Evolutionary conservation across 1,140 invertebrate genomes (phyloP).

Genomic region (Druon quercuslanigerum): DNA sequence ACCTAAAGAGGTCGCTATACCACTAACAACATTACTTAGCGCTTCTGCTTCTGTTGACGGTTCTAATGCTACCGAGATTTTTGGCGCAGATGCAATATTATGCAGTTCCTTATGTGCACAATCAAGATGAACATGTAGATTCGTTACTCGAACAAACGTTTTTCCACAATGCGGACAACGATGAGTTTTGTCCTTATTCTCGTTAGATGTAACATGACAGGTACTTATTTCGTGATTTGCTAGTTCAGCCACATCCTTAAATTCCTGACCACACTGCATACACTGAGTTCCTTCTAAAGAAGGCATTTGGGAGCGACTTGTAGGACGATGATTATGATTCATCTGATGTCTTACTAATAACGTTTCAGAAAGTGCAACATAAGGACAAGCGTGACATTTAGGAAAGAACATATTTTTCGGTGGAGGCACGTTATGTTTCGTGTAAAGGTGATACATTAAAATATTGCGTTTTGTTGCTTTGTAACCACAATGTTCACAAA

Average conservation of each 20-base stretch:
- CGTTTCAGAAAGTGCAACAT: constrained; percentile 83
- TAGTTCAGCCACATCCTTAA: constrained; percentile 60
- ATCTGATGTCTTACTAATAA: constrained; percentile 81
- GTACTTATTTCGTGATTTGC: constrained; percentile 66
- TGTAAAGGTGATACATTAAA: constrained; percentile 87
- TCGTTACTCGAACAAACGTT: constrained; percentile 61
- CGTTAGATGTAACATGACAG: constrained; percentile 55
- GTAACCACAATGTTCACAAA: constrained; percentile 91
- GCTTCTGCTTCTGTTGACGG: constrained; percentile 77
- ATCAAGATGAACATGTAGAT: constrained; percentile 66
- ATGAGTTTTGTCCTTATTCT: constrained; percentile 62
- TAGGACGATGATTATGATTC: constrained; percentile 73
- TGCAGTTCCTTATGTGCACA: constrained; percentile 64
- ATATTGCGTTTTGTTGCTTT: constrained; percentile 85
- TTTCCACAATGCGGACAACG: constrained; percentile 69
- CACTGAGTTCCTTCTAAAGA: constrained; percentile 60
- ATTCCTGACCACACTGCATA: constrained; percentile 60
- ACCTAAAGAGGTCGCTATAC: constrained; percentile 77
- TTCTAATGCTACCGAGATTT: constrained; percentile 58
- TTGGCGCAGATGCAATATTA: constrained; percentile 41
- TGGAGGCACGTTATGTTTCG: constrained; percentile 85
- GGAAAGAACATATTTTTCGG: constrained; percentile 83
- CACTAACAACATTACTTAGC: constrained; percentile 76
- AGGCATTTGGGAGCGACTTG: constrained; percentile 43
- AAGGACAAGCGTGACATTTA: constrained; percentile 85